These are phyloP conservation scores for Cebidichthys violaceus DNA, from an alignment of 2,113 vertebrate species.

Conservation along the genomic window DNA sequence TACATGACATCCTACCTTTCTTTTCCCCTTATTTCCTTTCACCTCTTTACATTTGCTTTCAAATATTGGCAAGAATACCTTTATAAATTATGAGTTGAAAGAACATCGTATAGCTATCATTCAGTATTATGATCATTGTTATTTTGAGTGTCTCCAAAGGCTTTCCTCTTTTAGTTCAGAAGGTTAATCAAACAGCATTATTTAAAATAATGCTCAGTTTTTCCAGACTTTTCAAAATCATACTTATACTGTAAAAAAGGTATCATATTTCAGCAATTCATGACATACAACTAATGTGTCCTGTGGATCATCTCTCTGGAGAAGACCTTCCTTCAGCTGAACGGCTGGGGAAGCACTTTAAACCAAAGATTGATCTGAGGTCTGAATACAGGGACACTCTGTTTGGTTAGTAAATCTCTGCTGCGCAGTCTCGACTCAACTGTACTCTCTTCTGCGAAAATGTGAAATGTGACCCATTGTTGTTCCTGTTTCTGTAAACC, in stretches of 20 bases:
- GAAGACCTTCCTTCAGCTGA: not conserved
- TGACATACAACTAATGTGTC: not conserved
- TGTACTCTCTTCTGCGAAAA: not conserved
- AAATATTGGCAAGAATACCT: not conserved
- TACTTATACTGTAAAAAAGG: not conserved
- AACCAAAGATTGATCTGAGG: not conserved
- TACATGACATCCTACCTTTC: not conserved
- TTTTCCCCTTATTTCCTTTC: not conserved
- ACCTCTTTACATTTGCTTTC: not conserved
- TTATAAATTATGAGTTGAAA: not conserved
- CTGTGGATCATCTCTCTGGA: not conserved
- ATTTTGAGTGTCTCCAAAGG: not conserved
- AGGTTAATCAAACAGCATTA: not conserved
- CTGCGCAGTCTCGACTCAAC: not conserved
- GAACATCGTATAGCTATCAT: too few relatives aligned
- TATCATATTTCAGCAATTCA: not conserved
- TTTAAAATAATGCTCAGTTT: not conserved
- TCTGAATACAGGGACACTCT: not conserved
- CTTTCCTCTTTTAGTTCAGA: not conserved
- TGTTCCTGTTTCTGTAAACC: slow-evolving; percentile 15
- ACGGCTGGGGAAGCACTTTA: slow-evolving; percentile 1
- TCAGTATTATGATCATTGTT: not conserved
- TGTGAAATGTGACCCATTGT: slow-evolving; percentile 22
- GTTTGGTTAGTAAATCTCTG: slow-evolving; percentile 12
- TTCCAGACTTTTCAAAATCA: not conserved